Conservation (phyloP, 2,888 invertebrate species). For the Euzetes globulus region DNA sequence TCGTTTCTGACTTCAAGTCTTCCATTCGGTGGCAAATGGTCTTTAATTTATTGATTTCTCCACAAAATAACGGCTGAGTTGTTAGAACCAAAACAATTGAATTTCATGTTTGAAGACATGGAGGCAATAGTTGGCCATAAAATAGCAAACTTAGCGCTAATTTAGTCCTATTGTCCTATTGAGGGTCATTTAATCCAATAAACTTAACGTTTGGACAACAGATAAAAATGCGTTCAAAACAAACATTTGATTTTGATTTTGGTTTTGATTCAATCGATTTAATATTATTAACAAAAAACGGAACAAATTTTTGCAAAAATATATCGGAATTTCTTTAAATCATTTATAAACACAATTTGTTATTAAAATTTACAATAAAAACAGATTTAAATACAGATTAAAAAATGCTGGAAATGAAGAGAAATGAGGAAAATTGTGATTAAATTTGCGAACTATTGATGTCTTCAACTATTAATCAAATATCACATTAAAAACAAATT, state of each 20-base stretch:
- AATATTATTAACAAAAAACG: neutral
- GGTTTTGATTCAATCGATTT: neutral
- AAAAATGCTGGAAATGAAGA: too few relatives aligned
- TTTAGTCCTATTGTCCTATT: neutral
- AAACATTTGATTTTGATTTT: neutral
- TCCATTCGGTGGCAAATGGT: neutral
- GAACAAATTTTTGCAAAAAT: neutral
- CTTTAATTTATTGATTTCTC: too few relatives aligned
- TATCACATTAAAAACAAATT: conserved; percentile 1
- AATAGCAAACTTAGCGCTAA: too few relatives aligned
- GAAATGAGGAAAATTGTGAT: too few relatives aligned
- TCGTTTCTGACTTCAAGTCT: conserved; percentile 22
- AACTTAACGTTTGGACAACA: neutral
- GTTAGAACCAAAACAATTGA: neutral
- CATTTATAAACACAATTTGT: too few relatives aligned
- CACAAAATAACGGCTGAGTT: neutral
- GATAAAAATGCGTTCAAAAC: neutral
- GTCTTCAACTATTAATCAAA: neutral
- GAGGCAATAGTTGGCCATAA: neutral
- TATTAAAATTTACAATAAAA: too few relatives aligned
- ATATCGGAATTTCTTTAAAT: neutral
- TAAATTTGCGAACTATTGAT: too few relatives aligned
- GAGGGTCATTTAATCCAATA: neutral
- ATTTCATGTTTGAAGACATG: neutral
- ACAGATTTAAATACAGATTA: too few relatives aligned